Conservation (phyloP, 2,888 invertebrate genomes). For the Pinctada fucata region DNA sequence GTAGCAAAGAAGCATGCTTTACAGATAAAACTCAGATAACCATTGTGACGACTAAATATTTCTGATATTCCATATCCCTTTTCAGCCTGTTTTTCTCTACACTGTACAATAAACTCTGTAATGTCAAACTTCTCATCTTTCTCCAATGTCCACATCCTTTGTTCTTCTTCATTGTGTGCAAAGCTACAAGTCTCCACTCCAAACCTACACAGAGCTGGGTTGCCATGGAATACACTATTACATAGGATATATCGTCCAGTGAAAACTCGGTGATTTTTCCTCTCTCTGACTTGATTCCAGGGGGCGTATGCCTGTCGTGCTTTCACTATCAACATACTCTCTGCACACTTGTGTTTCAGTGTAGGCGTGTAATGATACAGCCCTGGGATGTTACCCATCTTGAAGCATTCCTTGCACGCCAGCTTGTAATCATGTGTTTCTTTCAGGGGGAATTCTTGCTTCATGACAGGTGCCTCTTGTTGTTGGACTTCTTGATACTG, state of each 20-base stretch:
- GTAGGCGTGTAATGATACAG: constrained; percentile 43
- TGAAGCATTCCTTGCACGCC: constrained; percentile 59
- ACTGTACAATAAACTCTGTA: constrained; percentile 68
- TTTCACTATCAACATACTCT: constrained; percentile 63
- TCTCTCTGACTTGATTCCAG: constrained; percentile 66
- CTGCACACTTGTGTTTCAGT: constrained; percentile 62
- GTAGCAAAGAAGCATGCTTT: constrained; percentile 63
- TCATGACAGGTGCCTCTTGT: background rate
- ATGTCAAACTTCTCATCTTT: constrained; percentile 69
- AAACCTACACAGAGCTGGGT: constrained; percentile 56
- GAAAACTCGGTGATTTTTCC: constrained; percentile 67
- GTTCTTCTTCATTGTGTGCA: constrained; percentile 69
- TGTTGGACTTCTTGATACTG: background rate
- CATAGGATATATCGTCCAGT: constrained; percentile 67
- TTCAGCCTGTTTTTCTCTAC: constrained; percentile 42
- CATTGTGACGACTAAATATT: constrained; percentile 62
- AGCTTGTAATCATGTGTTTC: constrained; percentile 53
- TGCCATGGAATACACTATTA: constrained; percentile 52
- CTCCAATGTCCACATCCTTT: constrained; percentile 68
- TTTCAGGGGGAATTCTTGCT: constrained; percentile 44
- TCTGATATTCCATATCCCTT: constrained; percentile 57
- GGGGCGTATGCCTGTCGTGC: constrained; percentile 28
- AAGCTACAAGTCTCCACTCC: constrained; percentile 65
- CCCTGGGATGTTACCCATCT: constrained; percentile 43
- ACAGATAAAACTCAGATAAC: constrained; percentile 69